Conservation (phyloP, 2,797 vertebrate genomes). For the Zalophus californianus region DNA sequence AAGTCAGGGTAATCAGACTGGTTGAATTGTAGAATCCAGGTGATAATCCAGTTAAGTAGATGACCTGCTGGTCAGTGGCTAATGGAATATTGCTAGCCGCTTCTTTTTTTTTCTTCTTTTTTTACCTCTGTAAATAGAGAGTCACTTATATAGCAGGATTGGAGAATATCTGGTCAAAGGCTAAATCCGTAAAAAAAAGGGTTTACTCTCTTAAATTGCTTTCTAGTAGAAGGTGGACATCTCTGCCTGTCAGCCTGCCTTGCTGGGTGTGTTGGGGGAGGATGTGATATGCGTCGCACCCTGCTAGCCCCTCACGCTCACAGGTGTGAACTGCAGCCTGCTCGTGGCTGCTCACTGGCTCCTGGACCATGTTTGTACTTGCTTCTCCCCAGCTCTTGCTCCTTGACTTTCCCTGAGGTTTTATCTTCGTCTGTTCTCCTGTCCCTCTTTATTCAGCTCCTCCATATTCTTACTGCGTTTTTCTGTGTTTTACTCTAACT, state of each 20-base stretch:
- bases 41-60: background rate
- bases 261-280: background rate
- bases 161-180: background rate
- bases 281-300: background rate
- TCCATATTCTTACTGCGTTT: background rate
- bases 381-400: background rate
- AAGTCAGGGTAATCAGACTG: background rate
- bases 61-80: background rate
- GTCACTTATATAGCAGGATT: background rate
- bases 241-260: background rate
- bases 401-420: background rate
- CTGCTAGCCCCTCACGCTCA: rapidly evolving
- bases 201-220: background rate
- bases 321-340: background rate
- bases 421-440: background rate
- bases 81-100: background rate
- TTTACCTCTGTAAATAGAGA: background rate
- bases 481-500: background rate
- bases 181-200: conserved; percentile 38
- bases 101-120: background rate
- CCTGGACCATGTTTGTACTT: rapidly evolving
- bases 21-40: background rate
- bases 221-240: background rate
- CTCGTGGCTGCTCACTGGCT: background rate
- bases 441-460: background rate